Evolutionary conservation across 1,140 invertebrate species (phyloP).

Genomic region (Drosophila nebulosa): DNA sequence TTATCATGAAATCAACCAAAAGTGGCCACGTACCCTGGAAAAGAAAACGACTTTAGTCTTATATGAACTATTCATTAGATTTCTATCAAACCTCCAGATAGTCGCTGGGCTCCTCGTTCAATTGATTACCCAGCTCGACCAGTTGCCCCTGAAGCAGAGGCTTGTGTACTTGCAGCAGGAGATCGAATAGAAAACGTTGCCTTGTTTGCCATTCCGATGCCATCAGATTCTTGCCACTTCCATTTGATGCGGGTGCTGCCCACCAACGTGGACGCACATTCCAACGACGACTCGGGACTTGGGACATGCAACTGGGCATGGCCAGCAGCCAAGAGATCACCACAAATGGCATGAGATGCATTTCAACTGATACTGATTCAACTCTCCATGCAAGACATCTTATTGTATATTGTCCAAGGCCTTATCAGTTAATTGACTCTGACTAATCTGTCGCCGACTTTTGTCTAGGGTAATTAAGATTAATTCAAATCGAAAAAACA

Average conservation of each 20-base stretch:
- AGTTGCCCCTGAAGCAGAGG: constrained; percentile 53
- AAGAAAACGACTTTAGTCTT: not conserved
- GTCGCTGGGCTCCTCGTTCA: constrained; percentile 37
- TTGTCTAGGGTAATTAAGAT: no score
- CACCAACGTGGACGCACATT: constrained; percentile 7
- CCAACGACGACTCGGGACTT: constrained; percentile 12
- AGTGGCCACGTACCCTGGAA: constrained; percentile 32
- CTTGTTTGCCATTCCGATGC: constrained; percentile 18
- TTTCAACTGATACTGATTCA: constrained; percentile 20
- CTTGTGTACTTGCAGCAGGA: constrained; percentile 70
- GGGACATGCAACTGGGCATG: not conserved
- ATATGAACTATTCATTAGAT: no score
- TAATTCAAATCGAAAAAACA: no score
- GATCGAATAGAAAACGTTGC: constrained; percentile 52
- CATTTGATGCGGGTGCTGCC: not conserved
- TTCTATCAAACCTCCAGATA: constrained; percentile 33
- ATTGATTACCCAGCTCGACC: constrained; percentile 76
- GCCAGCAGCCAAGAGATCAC: constrained; percentile 14
- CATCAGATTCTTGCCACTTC: not conserved
- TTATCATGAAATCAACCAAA: constrained; percentile 43
- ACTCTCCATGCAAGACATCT: not conserved
- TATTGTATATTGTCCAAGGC: not conserved
- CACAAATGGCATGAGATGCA: constrained; percentile 16
- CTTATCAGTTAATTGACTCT: not conserved
- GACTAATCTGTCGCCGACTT: no score